Evolutionary conservation across 2,797 vertebrate genomes (phyloP).

Genomic region (Corythornis leucogaster): DNA sequence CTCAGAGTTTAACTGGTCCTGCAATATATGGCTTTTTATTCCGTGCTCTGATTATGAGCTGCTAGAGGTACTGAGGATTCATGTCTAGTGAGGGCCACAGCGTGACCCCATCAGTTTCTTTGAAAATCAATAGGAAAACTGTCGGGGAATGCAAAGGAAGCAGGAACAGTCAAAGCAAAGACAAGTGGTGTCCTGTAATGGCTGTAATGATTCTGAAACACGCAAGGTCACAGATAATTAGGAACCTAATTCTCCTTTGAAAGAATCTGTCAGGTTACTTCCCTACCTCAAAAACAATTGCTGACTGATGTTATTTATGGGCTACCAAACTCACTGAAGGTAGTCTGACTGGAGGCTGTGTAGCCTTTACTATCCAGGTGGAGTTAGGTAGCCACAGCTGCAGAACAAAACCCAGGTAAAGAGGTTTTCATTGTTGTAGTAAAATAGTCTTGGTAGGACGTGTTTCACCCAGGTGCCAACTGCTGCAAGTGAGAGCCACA

Average conservation of each 20-base stretch:
- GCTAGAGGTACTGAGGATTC: not conserved
- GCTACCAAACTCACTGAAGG: constrained; percentile 51
- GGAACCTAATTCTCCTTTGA: constrained; percentile 69
- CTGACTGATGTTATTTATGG: constrained; percentile 67
- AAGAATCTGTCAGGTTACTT: constrained; percentile 72
- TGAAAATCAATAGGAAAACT: constrained; percentile 62
- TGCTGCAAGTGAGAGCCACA: not conserved
- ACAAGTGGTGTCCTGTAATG: constrained; percentile 60
- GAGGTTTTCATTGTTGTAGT: not conserved
- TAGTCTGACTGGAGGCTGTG: constrained; percentile 8
- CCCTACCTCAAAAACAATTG: constrained; percentile 50
- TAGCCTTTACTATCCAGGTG: constrained; percentile 12
- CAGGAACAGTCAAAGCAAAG: constrained; percentile 43
- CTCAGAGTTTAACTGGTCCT: not conserved
- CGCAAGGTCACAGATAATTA: constrained; percentile 63
- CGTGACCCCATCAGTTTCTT: constrained; percentile 31
- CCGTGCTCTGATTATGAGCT: not conserved
- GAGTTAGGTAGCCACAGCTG: not conserved
- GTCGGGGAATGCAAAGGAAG: constrained; percentile 38
- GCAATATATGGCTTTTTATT: not conserved
- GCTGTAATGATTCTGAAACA: constrained; percentile 65
- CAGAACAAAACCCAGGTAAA: not conserved
- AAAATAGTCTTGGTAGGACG: not conserved
- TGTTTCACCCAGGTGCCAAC: not conserved
- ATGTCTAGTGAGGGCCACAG: not conserved